Conservation (phyloP, 1,140 invertebrate genomes). For the Zaprionus camerounensis region DNA sequence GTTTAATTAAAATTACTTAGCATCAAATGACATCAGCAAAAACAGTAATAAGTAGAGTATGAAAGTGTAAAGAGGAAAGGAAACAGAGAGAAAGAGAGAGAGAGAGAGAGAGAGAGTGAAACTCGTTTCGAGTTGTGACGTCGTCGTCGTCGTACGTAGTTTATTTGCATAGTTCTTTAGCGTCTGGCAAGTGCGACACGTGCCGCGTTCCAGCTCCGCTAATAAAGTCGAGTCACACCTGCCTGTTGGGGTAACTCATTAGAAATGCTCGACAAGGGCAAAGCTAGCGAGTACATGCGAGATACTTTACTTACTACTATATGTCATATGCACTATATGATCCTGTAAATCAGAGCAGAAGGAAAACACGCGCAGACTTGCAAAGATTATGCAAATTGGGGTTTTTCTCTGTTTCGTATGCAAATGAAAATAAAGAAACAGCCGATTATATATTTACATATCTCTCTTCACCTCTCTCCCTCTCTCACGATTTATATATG, state of each 20-base stretch:
- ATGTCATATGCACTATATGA: neutral
- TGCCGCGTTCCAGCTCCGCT: constrained; percentile 16
- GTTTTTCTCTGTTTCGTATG: constrained; percentile 39
- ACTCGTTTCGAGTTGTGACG: constrained; percentile 33
- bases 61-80: neutral
- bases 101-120: neutral
- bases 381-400: constrained; percentile 62
- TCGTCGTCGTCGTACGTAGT: constrained; percentile 9
- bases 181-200: constrained; percentile 11
- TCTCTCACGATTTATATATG: neutral
- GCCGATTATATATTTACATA: constrained; percentile 11
- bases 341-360: constrained; percentile 4
- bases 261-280: constrained; percentile 10
- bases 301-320: neutral
- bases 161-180: constrained; percentile 39
- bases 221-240: constrained; percentile 19
- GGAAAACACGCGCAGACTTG: constrained; percentile 17
- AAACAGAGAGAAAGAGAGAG: neutral
- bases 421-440: constrained; percentile 50
- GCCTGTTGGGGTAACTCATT: constrained; percentile 23
- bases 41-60: neutral
- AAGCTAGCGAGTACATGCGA: constrained; percentile 17
- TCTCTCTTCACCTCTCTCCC: no score
- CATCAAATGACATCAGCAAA: constrained; percentile 60
- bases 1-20: constrained; percentile 71